Percentiles rank a stretch among this genome's conserved stretches.
Conservation (phyloP, 2,113 vertebrate genomes). For the Strix uralensis region DNA sequence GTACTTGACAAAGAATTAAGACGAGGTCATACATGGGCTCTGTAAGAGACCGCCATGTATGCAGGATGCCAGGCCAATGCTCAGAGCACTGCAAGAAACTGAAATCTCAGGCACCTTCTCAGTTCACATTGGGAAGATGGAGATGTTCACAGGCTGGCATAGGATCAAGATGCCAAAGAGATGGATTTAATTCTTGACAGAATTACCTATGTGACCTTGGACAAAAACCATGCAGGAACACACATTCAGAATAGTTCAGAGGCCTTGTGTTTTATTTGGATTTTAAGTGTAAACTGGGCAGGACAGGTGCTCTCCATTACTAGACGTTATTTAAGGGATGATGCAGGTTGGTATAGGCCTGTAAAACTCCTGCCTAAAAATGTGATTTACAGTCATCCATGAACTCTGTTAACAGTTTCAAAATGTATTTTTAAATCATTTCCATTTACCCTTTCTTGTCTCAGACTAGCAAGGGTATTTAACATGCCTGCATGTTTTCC, state of each 20-base stretch:
- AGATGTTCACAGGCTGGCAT: not conserved
- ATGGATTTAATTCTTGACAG: not conserved
- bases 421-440: slow-evolving; percentile 26
- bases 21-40: not conserved
- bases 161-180: not conserved
- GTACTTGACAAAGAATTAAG: not conserved
- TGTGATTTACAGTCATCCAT: not conserved
- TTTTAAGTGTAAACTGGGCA: not conserved
- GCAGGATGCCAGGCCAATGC: not conserved
- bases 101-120: not conserved
- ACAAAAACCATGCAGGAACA: not conserved
- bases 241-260: not conserved
- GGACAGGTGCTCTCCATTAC: not conserved
- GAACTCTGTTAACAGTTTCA: not conserved
- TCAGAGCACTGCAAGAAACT: not conserved
- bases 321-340: not conserved
- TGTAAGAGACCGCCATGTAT: not conserved
- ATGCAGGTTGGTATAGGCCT: not conserved
- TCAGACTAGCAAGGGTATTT: not conserved
- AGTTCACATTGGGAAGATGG: not conserved
- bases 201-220: not conserved
- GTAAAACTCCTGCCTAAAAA: not conserved
- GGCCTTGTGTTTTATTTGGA: not conserved
- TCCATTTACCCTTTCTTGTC: not conserved
- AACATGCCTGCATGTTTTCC: slow-evolving; percentile 25